phyloP scores from a whole-genome alignment of 2,797 vertebrate species.

The Cuniculus paca region DNA sequence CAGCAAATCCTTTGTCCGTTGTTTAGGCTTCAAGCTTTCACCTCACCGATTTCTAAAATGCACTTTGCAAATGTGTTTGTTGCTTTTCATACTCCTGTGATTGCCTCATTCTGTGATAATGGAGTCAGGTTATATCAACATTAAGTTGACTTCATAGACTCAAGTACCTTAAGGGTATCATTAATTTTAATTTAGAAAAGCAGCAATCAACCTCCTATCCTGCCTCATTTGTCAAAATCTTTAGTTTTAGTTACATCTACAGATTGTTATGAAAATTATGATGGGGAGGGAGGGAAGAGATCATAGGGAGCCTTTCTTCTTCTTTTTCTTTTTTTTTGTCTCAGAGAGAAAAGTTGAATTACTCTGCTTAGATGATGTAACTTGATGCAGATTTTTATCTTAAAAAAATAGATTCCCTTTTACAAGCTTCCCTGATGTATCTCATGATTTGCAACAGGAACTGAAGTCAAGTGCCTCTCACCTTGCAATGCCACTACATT shows the following conservation, averaged over 20 bases:
- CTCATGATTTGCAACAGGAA: conserved; percentile 65
- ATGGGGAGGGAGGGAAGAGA: neutral
- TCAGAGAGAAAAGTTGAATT: conserved; percentile 66
- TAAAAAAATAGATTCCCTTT: conserved; percentile 67
- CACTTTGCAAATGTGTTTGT: conserved; percentile 53
- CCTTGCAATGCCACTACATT: conserved; percentile 54
- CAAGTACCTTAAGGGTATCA: conserved; percentile 75
- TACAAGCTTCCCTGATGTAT: conserved; percentile 69
- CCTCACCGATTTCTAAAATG: conserved; percentile 45
- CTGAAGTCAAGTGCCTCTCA: conserved; percentile 62
- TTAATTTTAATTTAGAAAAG: conserved; percentile 76
- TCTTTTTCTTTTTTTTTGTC: neutral
- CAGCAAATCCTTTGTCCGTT: neutral
- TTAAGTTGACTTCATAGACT: conserved; percentile 65
- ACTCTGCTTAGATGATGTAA: conserved; percentile 59
- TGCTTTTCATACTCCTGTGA: conserved; percentile 56
- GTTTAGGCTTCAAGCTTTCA: conserved; percentile 40
- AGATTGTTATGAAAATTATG: conserved; percentile 20
- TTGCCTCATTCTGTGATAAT: conserved; percentile 67
- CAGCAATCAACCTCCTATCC: conserved; percentile 58
- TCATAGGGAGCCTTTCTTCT: conserved; percentile 33
- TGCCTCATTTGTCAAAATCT: conserved; percentile 71
- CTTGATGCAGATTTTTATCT: conserved; percentile 71
- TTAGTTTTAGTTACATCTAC: conserved; percentile 17
- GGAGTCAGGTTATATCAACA: conserved; percentile 73